Conservation (phyloP, 2,888 invertebrate genomes). For the Onthophagus sagittarius region DNA sequence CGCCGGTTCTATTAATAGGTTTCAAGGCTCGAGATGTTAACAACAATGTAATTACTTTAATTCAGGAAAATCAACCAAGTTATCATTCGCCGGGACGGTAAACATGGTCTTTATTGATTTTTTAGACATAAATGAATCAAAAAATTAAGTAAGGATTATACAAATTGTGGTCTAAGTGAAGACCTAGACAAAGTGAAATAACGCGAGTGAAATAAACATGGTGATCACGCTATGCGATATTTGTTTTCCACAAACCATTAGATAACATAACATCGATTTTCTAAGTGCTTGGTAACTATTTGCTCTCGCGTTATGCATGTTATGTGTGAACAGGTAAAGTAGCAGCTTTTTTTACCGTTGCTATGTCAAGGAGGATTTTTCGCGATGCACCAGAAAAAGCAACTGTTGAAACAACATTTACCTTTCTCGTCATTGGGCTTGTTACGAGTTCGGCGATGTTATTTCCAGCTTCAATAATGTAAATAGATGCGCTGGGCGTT, state of each 20-base stretch:
- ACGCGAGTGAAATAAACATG: no score
- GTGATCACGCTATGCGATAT: neutral
- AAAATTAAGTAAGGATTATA: no score
- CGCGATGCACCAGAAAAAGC: neutral
- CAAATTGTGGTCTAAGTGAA: no score
- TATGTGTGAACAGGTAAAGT: neutral
- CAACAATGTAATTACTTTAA: conserved; percentile 25
- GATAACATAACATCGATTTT: neutral
- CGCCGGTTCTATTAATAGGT: conserved; percentile 22
- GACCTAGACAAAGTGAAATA: no score
- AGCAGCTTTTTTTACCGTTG: neutral
- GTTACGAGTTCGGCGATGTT: neutral
- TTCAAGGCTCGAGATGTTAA: conserved; percentile 21
- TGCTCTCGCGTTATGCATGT: neutral
- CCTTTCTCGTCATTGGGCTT: neutral
- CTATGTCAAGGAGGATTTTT: neutral
- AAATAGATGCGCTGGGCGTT: neutral
- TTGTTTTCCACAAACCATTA: neutral
- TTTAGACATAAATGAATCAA: no score
- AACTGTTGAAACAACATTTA: neutral
- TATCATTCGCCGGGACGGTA: conserved; percentile 13
- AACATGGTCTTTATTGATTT: conserved; percentile 8
- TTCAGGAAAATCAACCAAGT: conserved; percentile 20
- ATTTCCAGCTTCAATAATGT: neutral
- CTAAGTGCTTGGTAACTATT: neutral